These are phyloP conservation scores for Clarias magur DNA, from an alignment of 2,113 vertebrate genomes.

Conservation along the genomic window DNA sequence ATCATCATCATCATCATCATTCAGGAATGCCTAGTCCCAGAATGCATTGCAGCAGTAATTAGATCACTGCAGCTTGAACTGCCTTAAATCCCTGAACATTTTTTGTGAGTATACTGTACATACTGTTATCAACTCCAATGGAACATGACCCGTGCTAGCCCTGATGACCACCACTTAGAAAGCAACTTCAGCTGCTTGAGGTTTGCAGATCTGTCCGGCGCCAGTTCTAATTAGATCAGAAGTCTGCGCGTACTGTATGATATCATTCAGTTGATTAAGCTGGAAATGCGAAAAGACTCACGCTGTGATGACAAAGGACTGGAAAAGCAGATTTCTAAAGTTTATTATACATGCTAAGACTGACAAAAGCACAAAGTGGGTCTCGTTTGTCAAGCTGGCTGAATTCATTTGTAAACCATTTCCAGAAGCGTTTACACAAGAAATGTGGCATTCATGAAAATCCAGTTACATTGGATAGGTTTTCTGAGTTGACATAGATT, in stretches of 20 bases:
- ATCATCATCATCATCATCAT: not conserved
- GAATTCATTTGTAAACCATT: not conserved
- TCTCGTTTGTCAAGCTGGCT: not conserved
- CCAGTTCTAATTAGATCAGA: not conserved
- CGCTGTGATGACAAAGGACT: constrained; percentile 7
- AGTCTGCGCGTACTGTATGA: not conserved
- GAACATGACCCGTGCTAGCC: not conserved
- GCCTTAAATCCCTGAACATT: not conserved
- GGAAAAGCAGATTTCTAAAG: not conserved
- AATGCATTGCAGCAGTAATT: not conserved
- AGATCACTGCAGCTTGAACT: not conserved
- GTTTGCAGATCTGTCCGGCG: not conserved
- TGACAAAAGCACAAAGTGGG: not conserved
- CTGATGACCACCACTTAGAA: not conserved
- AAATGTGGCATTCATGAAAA: not conserved
- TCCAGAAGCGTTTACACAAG: not conserved
- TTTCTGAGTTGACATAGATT: not conserved
- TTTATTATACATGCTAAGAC: not conserved
- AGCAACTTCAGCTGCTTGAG: not conserved
- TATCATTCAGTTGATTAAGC: not conserved
- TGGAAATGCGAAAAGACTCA: constrained; percentile 11
- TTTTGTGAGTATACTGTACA: not conserved
- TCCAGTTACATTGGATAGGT: not conserved
- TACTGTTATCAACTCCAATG: not conserved
- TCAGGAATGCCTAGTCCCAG: not conserved